phyloP scores from a whole-genome alignment of 2,888 invertebrate genomes.

The Cheilosia scutellata region DNA sequence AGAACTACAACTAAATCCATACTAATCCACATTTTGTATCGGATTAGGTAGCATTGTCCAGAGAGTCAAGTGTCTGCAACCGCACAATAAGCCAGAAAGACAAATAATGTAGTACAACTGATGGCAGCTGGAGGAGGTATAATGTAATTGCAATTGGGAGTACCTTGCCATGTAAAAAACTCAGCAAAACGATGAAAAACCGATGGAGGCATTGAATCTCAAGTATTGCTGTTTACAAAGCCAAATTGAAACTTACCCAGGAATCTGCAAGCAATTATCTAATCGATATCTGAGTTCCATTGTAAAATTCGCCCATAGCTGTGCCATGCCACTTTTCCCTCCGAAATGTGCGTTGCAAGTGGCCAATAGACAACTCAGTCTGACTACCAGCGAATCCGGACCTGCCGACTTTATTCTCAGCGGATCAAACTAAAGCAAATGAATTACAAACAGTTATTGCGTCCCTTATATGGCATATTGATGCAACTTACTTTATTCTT shows the following conservation, averaged over 20 bases:
- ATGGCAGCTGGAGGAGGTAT: too few relatives aligned
- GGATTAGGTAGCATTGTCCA: too few relatives aligned
- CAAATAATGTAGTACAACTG: too few relatives aligned
- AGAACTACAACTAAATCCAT: too few relatives aligned
- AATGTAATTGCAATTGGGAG: too few relatives aligned
- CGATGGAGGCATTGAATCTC: not conserved
- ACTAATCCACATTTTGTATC: too few relatives aligned
- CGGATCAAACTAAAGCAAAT: conserved; percentile 84
- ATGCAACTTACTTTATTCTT: conserved; percentile 84
- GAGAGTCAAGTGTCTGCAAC: too few relatives aligned
- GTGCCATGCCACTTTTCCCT: conserved; percentile 90
- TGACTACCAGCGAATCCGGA: conserved; percentile 91
- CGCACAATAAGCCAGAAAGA: too few relatives aligned
- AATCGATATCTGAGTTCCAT: conserved; percentile 95
- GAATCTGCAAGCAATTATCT: conserved; percentile 91
- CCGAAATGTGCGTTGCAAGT: conserved; percentile 91
- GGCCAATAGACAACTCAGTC: conserved; percentile 90
- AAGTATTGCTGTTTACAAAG: not conserved
- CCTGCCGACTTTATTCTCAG: conserved; percentile 90
- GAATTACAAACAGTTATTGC: conserved; percentile 20
- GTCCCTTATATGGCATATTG: not conserved
- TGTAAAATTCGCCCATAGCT: conserved; percentile 97
- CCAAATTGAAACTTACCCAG: conserved; percentile 89
- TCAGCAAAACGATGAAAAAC: too few relatives aligned
- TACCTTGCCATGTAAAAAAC: too few relatives aligned